A percentile compares a stretch with the other conserved stretches of the same genome.
phyloP scores from a whole-genome alignment of 1,140 invertebrate genomes.

The Panulirus ornatus region DNA sequence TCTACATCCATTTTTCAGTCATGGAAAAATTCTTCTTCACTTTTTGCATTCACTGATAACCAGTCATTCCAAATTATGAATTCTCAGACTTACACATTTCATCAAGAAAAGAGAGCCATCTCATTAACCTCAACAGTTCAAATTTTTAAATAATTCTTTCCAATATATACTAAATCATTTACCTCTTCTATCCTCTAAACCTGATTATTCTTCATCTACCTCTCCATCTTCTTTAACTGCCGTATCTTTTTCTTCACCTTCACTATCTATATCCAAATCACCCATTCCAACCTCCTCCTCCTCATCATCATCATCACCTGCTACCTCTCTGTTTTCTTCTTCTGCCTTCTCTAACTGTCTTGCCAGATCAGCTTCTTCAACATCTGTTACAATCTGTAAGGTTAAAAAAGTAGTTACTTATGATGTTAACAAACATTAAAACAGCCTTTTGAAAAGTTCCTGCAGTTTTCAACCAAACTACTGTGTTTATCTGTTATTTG shows the following conservation, averaged over 20 bases:
- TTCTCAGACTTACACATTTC: no score
- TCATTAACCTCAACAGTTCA: no score
- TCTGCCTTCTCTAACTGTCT: constrained; percentile 95
- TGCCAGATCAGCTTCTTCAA: constrained; percentile 96
- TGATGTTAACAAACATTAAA: no score
- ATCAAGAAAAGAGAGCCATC: no score
- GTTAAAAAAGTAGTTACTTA: no score
- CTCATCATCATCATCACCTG: constrained; percentile 87
- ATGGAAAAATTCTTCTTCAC: no score
- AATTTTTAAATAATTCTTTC: background rate
- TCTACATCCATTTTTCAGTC: no score
- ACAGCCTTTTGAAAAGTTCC: no score
- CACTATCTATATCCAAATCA: constrained; percentile 48
- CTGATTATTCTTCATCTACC: constrained; percentile 34
- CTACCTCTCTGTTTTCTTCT: constrained; percentile 95
- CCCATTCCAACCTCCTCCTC: constrained; percentile 65
- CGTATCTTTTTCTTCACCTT: constrained; percentile 40
- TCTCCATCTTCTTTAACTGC: constrained; percentile 23
- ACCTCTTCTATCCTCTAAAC: background rate
- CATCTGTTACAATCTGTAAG: constrained; percentile 94
- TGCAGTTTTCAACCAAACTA: no score
- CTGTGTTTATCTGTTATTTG: no score
- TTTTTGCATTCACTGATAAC: no score
- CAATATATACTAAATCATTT: background rate
- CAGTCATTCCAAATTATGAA: no score